Evolutionary conservation across 2,888 invertebrate species (phyloP), one percentile per base, ranked within the genome.

Genomic region (Incurvaria masculella): DNA sequence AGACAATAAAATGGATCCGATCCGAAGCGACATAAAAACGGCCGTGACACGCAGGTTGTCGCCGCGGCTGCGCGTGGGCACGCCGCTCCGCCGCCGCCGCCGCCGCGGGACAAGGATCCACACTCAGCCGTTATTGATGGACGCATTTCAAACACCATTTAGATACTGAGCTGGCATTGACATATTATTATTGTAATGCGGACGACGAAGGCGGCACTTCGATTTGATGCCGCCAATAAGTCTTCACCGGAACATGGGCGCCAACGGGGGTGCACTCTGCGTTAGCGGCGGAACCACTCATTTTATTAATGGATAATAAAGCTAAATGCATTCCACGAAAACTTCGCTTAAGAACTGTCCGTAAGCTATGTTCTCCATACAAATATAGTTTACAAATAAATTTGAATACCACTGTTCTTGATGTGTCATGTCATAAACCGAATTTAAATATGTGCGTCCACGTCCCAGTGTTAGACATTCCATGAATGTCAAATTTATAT

Each of bases 141-240:
- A 75, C 70, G 69, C 72, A 67, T 73, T 72, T 72, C 75, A 73
- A 72, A 72, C 66, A 64, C 68, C 72, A 66, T 78, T 78, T 74
- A 76, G 78, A 78, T 78, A 78, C 67, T 61, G 61, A 51, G 53
- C 55, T 70, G 76, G 68, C 75, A 66, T 67, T 74, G 75, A 75
- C 72, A 68, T 69, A 74, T 74, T 69, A 71, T 74, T 72, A 72
- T 72, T 63, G 66, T 65, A 59, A 55, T 57, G 57, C 56, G 54
- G 59, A 56, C 57, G 48, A 33, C 33, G 33, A 33, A 33, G 33
- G 11, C 33, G 33, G 33, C 33, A 33, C 33, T 33, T 11, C 11
- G 33, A 33, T 33, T 33, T 33, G 33, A 33, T 33, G 33, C 33
- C 33, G 33, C 33, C 33, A 33, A 33, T 33, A 33, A 33, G 11